Evolutionary conservation across 2,888 invertebrate genomes (phyloP).

Genomic region (Ophion obscuratus): DNA sequence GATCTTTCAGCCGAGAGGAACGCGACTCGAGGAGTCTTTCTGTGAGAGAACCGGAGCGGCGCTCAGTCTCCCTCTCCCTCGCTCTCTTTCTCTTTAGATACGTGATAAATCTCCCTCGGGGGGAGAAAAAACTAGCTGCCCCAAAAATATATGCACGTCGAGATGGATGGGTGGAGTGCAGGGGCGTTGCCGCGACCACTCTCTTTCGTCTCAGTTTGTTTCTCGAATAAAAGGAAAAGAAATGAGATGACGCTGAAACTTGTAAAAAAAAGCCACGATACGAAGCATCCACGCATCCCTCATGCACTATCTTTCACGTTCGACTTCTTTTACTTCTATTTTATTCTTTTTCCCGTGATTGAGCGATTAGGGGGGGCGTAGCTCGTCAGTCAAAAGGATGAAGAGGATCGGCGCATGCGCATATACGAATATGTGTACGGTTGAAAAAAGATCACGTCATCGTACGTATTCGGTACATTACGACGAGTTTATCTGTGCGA

Average conservation of each 20-base stretch:
- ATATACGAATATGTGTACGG: slow-evolving; percentile 55
- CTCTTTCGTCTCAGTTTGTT: slow-evolving; percentile 61
- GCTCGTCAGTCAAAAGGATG: slow-evolving; percentile 76
- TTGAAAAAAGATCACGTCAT: slow-evolving; percentile 38
- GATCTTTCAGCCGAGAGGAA: slow-evolving; percentile 41
- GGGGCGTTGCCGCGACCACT: slow-evolving; percentile 78
- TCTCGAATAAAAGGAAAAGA: slow-evolving; percentile 48
- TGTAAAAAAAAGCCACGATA: slow-evolving; percentile 31
- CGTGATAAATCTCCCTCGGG: slow-evolving; percentile 79
- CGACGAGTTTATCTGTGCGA: background rate
- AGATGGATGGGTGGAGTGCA: slow-evolving; percentile 82
- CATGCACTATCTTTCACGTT: slow-evolving; percentile 41
- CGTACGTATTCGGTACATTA: background rate
- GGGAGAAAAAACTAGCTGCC: slow-evolving; percentile 76
- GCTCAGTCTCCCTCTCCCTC: slow-evolving; percentile 5
- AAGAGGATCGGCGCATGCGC: slow-evolving; percentile 73
- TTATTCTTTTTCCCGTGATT: slow-evolving; percentile 74
- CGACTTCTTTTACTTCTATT: slow-evolving; percentile 74
- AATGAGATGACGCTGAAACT: slow-evolving; percentile 19
- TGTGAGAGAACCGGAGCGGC: slow-evolving; percentile 57
- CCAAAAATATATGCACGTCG: slow-evolving; percentile 79
- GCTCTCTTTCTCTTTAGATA: slow-evolving; percentile 55
- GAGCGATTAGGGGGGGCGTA: slow-evolving; percentile 80
- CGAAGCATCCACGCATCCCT: slow-evolving; percentile 23
- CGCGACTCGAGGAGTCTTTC: slow-evolving; percentile 34